Evolutionary conservation across 2,888 invertebrate genomes (phyloP).

Genomic region (Nephrotoma guestfalica): DNA sequence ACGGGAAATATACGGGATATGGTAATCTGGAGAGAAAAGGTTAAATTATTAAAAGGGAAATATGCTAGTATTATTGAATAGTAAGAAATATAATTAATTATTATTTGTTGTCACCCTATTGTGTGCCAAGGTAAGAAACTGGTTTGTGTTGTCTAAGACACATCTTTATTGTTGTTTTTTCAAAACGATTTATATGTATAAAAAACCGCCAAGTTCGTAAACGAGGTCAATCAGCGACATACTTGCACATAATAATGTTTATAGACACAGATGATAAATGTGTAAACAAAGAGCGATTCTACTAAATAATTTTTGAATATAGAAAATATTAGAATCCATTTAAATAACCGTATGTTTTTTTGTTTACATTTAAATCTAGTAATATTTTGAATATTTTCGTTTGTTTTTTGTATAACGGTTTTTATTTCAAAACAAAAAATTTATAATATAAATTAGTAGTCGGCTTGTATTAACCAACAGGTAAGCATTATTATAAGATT

Average conservation of each 20-base stretch:
- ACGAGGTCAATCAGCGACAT: neutral
- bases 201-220: neutral
- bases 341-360: neutral
- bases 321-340: neutral
- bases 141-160: neutral
- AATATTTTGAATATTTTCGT: neutral
- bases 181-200: neutral
- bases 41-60: neutral
- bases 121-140: neutral
- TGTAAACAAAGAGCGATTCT: neutral
- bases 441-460: neutral
- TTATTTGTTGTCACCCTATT: neutral
- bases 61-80: neutral
- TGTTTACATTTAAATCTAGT: neutral
- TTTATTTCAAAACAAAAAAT: neutral
- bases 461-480: neutral
- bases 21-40: neutral
- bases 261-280: neutral
- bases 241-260: neutral
- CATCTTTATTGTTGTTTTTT: too few species aligned
- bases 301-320: neutral
- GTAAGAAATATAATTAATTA: neutral
- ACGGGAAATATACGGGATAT: neutral
- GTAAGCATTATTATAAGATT: neutral
- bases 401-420: neutral